Percentiles rank a stretch among this genome's conserved stretches.
Conservation (phyloP, 2,888 invertebrate genomes). For the Ectropis crepuscularia region DNA sequence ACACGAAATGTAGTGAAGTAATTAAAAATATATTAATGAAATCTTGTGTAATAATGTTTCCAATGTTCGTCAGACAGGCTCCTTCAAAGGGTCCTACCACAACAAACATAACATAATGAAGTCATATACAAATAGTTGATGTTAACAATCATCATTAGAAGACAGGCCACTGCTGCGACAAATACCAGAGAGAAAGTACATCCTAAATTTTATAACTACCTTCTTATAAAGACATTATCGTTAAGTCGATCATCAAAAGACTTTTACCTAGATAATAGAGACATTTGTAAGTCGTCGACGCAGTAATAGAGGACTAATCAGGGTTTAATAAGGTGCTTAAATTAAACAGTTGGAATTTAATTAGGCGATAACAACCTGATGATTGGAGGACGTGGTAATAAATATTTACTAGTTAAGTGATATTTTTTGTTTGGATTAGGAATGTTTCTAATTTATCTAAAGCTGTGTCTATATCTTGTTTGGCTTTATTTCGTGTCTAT, state of each 20-base stretch:
- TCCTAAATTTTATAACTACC: background rate
- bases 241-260: slow-evolving; percentile 12
- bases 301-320: slow-evolving; percentile 13
- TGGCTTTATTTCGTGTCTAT: too few relatives aligned
- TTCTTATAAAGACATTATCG: slow-evolving; percentile 23
- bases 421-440: background rate
- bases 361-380: slow-evolving; percentile 25
- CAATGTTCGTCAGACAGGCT: too few relatives aligned
- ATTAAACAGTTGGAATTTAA: slow-evolving; percentile 24
- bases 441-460: slow-evolving; percentile 1
- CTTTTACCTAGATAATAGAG: slow-evolving; percentile 15
- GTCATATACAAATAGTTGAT: too few relatives aligned
- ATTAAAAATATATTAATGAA: too few relatives aligned
- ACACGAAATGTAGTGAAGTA: too few relatives aligned
- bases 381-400: slow-evolving; percentile 9
- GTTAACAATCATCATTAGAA: slow-evolving; percentile 1
- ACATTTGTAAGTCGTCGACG: slow-evolving; percentile 11
- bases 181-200: slow-evolving; percentile 8
- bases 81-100: too few relatives aligned
- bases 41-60: too few relatives aligned
- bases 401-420: slow-evolving; percentile 9
- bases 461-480: background rate
- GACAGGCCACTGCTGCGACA: background rate
- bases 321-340: slow-evolving; percentile 19
- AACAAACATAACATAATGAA: too few relatives aligned